phyloP scores from a whole-genome alignment of 1,140 invertebrate genomes.

The Euschistus heros region DNA sequence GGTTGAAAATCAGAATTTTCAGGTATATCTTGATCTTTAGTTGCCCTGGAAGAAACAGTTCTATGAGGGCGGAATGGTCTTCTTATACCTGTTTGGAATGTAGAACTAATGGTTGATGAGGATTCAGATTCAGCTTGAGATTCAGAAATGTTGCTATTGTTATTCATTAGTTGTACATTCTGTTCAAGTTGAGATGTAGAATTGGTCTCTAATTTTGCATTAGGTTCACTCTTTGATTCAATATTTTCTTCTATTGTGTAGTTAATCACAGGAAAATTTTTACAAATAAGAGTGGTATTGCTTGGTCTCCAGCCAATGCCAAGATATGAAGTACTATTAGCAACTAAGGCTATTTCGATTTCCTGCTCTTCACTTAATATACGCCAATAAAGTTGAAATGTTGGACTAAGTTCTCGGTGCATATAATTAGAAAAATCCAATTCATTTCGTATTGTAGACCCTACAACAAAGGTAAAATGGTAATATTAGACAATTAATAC shows the following conservation, averaged over 20 bases:
- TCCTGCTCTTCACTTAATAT: slow-evolving; percentile 67
- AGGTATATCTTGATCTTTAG: slow-evolving; percentile 21
- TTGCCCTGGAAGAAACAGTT: slow-evolving; percentile 26
- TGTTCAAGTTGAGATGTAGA: no score
- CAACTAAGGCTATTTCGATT: slow-evolving; percentile 71
- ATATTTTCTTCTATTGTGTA: not conserved
- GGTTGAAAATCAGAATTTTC: slow-evolving; percentile 1
- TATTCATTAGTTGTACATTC: no score
- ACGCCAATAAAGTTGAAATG: slow-evolving; percentile 71
- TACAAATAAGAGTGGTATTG: slow-evolving; percentile 56
- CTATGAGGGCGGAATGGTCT: slow-evolving; percentile 16
- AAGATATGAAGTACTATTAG: slow-evolving; percentile 76
- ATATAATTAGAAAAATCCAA: slow-evolving; percentile 57
- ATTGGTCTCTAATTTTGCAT: not conserved
- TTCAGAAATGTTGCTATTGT: no score
- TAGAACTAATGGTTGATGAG: not conserved
- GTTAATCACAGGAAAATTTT: slow-evolving; percentile 51
- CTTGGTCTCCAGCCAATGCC: slow-evolving; percentile 73
- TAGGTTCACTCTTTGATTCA: not conserved
- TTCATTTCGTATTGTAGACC: slow-evolving; percentile 50
- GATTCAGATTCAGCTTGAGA: not conserved
- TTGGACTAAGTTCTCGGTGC: slow-evolving; percentile 54
- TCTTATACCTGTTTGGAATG: not conserved
- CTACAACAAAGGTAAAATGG: slow-evolving; percentile 36
- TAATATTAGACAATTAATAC: not conserved